Conservation (phyloP, 2,888 invertebrate genomes). For the Lepidocyrtoides sp. region DNA sequence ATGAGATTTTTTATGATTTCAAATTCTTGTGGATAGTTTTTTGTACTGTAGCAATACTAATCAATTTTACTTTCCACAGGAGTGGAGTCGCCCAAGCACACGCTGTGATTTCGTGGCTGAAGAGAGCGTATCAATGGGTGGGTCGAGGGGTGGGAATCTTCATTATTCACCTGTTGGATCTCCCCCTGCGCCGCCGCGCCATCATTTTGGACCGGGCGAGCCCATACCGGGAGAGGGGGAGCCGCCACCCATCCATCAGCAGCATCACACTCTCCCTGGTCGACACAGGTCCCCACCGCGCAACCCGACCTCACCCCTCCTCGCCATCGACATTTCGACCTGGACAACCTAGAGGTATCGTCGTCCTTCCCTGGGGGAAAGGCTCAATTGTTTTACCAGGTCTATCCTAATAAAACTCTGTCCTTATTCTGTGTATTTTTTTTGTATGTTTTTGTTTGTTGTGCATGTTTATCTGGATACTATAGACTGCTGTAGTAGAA, state of each 20-base stretch:
- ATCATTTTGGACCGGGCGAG: slow-evolving; percentile 85
- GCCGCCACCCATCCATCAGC: slow-evolving; percentile 85
- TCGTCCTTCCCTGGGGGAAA: slow-evolving; percentile 83
- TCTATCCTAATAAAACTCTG: slow-evolving; percentile 62
- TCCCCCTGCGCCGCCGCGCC: slow-evolving; percentile 85
- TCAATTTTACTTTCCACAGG: slow-evolving; percentile 80
- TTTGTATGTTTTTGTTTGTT: slow-evolving; percentile 10
- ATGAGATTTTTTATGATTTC: too few relatives aligned
- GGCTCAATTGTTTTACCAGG: slow-evolving; percentile 81
- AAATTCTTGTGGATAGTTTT: too few relatives aligned
- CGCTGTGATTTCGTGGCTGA: slow-evolving; percentile 86
- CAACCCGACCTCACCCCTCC: slow-evolving; percentile 85
- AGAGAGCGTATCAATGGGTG: slow-evolving; percentile 85
- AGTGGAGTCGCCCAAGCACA: slow-evolving; percentile 85
- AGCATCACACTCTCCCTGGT: slow-evolving; percentile 86
- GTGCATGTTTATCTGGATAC: slow-evolving; percentile 16
- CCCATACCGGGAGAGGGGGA: slow-evolving; percentile 81
- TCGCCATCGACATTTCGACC: slow-evolving; percentile 84
- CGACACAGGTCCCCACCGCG: slow-evolving; percentile 84
- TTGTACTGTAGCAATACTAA: too few relatives aligned
- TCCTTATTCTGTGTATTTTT: slow-evolving; percentile 38
- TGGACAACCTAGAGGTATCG: slow-evolving; percentile 82
- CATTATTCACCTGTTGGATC: slow-evolving; percentile 85
- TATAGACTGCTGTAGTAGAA: not conserved
- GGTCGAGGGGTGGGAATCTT: slow-evolving; percentile 85